Evolutionary conservation across 2,888 invertebrate species (phyloP), one percentile per base, ranked within the genome.

Genomic region (Eretmocerus hayati): DNA sequence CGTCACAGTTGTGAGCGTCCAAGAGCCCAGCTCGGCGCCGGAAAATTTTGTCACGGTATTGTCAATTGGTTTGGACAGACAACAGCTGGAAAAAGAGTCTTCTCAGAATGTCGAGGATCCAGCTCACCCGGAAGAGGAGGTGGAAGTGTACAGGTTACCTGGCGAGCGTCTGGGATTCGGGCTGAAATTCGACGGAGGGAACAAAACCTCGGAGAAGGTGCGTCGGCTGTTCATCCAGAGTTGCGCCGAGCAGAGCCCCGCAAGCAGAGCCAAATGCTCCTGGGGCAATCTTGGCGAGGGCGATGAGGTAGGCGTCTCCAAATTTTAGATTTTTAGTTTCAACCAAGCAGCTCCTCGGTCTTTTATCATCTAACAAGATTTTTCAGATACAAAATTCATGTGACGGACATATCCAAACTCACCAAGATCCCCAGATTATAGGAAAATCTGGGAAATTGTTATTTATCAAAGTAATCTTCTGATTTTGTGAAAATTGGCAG

Each of bases 131-230:
- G 81, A 56, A 75, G 87, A 90, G 60, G 83, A 85, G 64, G 85
- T 93, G 31, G 78, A 84, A 45, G 85, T 94, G 42, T 87, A 87
- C 59, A 79, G 93, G 56, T 79, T 93, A 45, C 88, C 90, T 0
- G 93, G 93, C 0, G 93, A 93, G 65, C 81, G 90, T 32, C 78
- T 94, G 6, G 94, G 94, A 2, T 87, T 94, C 64, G 92, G 92
- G 0, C 75, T 94, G 2, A 90, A 91, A 67, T 92, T 94, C 66
- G 92, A 93, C 73, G 92, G 92, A 35, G 91, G 91, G 13, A 86
- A 87, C 32, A 85, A 87, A 58, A 85, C 85, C 30, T 78, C 81
- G 9, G 90, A 91, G 66, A 82, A 80, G 59, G 90, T 93, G 2
- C 80, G 86, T 52, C 78, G 87, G 58, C 78, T 94, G 42, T 85